Percentiles rank a stretch among this genome's conserved stretches.
Evolutionary conservation across 2,888 invertebrate genomes (phyloP).

Genomic region (Synanthedon myopaeformis): DNA sequence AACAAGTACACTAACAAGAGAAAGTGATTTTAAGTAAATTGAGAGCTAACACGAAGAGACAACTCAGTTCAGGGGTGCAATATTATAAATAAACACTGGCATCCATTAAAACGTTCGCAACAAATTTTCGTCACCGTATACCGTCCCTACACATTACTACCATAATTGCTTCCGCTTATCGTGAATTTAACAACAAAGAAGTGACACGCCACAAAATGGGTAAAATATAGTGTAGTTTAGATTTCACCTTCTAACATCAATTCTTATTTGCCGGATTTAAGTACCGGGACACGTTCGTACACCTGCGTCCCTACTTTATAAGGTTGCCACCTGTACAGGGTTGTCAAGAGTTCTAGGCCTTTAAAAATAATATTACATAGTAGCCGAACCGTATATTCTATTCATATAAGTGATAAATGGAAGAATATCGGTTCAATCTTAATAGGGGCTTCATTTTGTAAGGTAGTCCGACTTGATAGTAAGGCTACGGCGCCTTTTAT

Average conservation of each 20-base stretch:
- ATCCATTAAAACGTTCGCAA: conserved; percentile 51
- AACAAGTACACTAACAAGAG: no score
- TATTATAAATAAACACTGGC: conserved; percentile 49
- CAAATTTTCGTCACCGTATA: conserved; percentile 61
- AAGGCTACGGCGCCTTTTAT: no score
- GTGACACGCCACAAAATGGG: conserved; percentile 45
- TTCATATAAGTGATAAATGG: no score
- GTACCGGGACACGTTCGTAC: conserved; percentile 31
- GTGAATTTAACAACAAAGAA: conserved; percentile 61
- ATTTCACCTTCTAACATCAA: conserved; percentile 54
- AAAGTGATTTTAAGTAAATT: no score
- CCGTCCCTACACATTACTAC: conserved; percentile 58
- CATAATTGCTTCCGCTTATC: conserved; percentile 63
- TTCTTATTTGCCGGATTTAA: conserved; percentile 56
- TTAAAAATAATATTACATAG: no score
- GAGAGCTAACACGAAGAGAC: not conserved
- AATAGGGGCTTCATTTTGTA: no score
- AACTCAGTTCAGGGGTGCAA: conserved; percentile 15
- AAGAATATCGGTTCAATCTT: no score
- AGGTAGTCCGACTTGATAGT: no score
- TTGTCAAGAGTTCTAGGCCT: no score
- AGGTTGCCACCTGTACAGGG: not conserved
- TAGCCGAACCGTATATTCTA: no score
- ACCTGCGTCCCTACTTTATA: conserved; percentile 42
- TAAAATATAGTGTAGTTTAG: conserved; percentile 55